Base-by-base conservation (phyloP, 2,888 invertebrate genomes). In the Agriopis aurantiaria region DNA sequence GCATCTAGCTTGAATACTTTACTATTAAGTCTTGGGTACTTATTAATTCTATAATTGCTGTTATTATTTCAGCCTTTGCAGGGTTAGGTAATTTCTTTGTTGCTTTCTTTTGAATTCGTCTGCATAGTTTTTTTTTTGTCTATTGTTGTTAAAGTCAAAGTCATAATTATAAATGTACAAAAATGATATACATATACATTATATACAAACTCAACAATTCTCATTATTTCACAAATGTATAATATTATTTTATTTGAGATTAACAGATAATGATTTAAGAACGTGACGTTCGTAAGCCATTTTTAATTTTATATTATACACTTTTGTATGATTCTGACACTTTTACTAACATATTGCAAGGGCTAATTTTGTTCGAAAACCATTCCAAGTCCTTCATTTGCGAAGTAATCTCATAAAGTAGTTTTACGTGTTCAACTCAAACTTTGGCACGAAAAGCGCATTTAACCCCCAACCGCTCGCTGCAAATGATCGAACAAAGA, bases 391-490 rank as follows among this genome's bases (percentile, higher is more conserved):
- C 14, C 6, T 43, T 43, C 5, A 9, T 17, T 6, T 10, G 43
- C 12, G 23, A 41, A 41, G 14, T 64, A 67, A 60, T 49, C 45
- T 58, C 52, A 45, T 3, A 56, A 64, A 52, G 61, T 70, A 69
- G 58, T 58, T 66, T 63, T 45, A 66, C 66, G 57, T 56, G 65
- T 71, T 53, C 56, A 53, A 68, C 68, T 68, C 61, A 69, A 65
- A 68, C 53, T 53, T 65, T 68, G 67, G 62, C 74, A 76, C 68
- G 75, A 76, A 76, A 76, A 74, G 75, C 69, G 72, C 76, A 76
- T 73, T 73, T 65, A 72, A 72, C 74, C 74, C 72, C 75, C 74
- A 61, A 65, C 65, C 17, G 75, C 57, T 68, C 14, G 59, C 56
- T 48, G 71, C 70, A 70, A 75, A 75, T 65, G 70, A 72, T 75